These are phyloP conservation scores for Pelecanus crispus DNA, from an alignment of 2,113 vertebrate species.

Conservation along the genomic window DNA sequence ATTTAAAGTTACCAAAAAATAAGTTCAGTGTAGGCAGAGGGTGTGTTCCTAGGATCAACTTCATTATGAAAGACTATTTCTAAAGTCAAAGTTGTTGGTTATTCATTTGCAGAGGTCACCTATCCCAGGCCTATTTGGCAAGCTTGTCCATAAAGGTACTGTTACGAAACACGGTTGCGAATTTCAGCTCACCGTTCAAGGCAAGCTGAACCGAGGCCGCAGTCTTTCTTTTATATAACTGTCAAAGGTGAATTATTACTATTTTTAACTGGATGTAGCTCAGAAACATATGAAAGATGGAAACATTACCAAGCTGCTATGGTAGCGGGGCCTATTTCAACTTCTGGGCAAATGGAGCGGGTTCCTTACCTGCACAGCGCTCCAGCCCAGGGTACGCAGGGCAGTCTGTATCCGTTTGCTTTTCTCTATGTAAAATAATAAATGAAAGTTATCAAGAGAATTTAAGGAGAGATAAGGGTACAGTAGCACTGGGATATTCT, in stretches of 20 bases:
- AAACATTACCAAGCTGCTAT: not conserved
- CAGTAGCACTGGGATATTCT: not conserved
- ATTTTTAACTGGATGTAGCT: not conserved
- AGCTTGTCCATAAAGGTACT: not conserved
- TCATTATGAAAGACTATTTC: slow-evolving; percentile 10
- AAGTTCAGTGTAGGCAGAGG: not conserved
- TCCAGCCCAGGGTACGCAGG: not conserved
- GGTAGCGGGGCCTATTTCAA: not conserved
- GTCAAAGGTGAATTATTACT: not conserved
- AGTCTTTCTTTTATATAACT: not conserved
- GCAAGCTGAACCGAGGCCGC: not conserved
- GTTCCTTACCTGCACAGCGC: fast-evolving
- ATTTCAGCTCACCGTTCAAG: not conserved
- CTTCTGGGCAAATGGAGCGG: fast-evolving
- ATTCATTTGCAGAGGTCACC: slow-evolving; percentile 44
- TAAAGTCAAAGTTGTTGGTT: slow-evolving; percentile 26
- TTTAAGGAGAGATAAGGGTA: not conserved
- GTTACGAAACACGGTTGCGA: not conserved
- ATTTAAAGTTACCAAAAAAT: not conserved
- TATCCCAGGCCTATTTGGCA: not conserved
- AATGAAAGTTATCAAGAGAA: not conserved
- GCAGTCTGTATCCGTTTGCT: not conserved
- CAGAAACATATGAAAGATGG: not conserved
- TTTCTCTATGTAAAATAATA: not conserved
- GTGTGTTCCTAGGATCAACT: not conserved